Conservation (phyloP, 2,113 vertebrate genomes). For the Gymnocephalus cernua region DNA sequence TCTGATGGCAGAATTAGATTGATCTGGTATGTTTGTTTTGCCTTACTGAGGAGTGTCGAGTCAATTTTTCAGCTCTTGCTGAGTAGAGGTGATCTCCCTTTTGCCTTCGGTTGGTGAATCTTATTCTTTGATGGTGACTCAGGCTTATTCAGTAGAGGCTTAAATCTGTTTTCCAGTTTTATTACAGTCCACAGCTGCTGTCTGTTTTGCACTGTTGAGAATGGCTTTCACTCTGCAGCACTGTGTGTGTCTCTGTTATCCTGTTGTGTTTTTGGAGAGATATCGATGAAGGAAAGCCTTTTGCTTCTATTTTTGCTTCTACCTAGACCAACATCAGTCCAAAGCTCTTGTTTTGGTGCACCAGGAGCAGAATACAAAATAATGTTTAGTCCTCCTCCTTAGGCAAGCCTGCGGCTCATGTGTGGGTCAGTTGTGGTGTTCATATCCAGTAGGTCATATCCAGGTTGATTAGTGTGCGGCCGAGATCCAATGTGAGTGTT, state of each 20-base stretch:
- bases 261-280: conserved; percentile 16
- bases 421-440: background rate
- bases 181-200: conserved; percentile 39
- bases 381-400: background rate
- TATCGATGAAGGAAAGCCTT: conserved; percentile 17
- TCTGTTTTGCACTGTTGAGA: conserved; percentile 32
- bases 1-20: background rate
- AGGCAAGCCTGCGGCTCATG: background rate
- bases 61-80: background rate
- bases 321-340: background rate
- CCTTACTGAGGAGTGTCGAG: background rate
- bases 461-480: conserved; percentile 3
- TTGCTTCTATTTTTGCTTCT: conserved; percentile 25
- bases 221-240: conserved; percentile 32
- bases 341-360: conserved; percentile 9
- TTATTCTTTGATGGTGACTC: conserved; percentile 24
- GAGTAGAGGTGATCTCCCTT: background rate
- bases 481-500: background rate
- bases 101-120: conserved; percentile 12
- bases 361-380: background rate
- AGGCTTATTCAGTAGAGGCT: conserved; percentile 13
- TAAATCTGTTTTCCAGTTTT: conserved; percentile 42
- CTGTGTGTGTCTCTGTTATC: conserved; percentile 12
- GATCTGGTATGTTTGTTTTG: background rate
- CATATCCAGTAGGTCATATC: background rate